A percentile compares a stretch with the other conserved stretches of the same genome.
Conservation (phyloP, 2,113 vertebrate genomes). For the Zapornia atra region DNA sequence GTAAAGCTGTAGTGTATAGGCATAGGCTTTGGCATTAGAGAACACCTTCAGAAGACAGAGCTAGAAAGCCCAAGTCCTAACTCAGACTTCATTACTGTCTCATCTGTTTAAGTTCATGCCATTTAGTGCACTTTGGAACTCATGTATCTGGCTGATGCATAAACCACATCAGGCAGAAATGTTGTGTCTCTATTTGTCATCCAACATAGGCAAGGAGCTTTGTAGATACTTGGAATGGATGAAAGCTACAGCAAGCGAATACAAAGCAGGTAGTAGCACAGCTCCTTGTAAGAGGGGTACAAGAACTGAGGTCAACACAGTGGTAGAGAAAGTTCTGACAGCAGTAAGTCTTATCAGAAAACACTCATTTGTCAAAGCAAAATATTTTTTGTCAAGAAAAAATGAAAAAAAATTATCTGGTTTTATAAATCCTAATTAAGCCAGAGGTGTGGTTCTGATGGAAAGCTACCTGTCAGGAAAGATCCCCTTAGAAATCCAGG, state of each 20-base stretch:
- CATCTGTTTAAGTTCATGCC: neutral
- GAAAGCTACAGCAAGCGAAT: neutral
- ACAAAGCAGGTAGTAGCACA: neutral
- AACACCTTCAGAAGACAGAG: neutral
- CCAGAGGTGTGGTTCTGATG: neutral
- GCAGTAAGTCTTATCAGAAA: neutral
- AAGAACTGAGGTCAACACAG: neutral
- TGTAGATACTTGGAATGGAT: neutral
- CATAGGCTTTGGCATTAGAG: neutral
- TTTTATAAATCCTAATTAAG: neutral
- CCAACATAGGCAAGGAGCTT: neutral
- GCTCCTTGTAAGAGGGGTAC: neutral
- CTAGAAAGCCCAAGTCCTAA: neutral
- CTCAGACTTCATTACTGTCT: neutral
- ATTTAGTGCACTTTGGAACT: neutral
- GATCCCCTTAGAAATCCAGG: neutral
- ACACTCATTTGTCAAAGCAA: neutral
- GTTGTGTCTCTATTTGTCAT: neutral
- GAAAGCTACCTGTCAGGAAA: neutral
- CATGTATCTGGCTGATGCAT: neutral
- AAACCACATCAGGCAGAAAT: neutral
- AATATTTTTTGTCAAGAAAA: neutral
- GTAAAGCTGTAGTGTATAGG: neutral
- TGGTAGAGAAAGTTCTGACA: neutral
- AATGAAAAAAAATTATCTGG: neutral